Conservation (phyloP, 2,113 vertebrate genomes). For the Podarcis muralis region DNA sequence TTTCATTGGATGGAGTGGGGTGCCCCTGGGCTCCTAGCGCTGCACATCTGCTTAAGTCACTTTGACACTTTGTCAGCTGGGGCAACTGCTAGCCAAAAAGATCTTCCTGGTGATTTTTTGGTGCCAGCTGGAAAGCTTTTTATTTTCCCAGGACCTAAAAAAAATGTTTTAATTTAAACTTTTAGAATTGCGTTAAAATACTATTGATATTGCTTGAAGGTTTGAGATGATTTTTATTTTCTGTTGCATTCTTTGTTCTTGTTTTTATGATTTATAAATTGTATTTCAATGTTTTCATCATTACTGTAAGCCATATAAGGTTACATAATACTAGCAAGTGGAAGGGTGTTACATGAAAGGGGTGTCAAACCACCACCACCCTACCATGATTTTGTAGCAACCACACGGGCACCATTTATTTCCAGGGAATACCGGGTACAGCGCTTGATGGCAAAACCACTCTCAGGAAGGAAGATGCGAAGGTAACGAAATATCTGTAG, state of each 20-base stretch:
- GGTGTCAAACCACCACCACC: not conserved
- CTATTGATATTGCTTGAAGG: not conserved
- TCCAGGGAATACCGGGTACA: conserved; percentile 91
- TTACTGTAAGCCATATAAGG: not conserved
- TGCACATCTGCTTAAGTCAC: too few species aligned
- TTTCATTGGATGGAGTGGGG: too few species aligned
- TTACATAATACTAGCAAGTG: too few species aligned
- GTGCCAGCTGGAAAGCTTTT: not conserved
- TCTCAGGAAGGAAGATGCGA: conserved; percentile 88
- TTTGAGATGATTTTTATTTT: not conserved
- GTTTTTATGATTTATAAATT: not conserved
- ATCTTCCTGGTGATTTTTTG: not conserved
- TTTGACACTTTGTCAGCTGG: too few species aligned
- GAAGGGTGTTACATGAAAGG: not conserved
- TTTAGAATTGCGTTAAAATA: not conserved
- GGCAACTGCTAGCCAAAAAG: too few species aligned
- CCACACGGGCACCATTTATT: conserved; percentile 91
- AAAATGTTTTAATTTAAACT: not conserved
- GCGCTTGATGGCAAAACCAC: conserved; percentile 86
- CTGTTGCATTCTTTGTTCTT: not conserved
- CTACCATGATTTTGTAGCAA: conserved; percentile 88
- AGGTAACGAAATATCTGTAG: conserved; percentile 88
- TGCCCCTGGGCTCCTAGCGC: too few species aligned
- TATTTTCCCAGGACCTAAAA: not conserved
- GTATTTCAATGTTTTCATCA: not conserved